phyloP scores from a whole-genome alignment of 2,888 invertebrate species.

The Dinocampus coccinellae region DNA sequence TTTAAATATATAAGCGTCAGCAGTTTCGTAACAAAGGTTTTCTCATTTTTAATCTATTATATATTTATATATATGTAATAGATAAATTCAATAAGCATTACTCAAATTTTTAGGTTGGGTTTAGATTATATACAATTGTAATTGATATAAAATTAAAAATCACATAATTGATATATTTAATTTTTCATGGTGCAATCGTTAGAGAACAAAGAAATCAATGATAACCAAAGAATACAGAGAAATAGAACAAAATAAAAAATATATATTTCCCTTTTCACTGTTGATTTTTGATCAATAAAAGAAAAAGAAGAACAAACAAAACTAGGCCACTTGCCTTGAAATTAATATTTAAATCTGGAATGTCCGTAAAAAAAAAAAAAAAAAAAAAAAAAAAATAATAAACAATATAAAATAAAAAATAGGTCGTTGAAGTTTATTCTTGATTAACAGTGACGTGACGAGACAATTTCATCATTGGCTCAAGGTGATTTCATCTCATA shows the following conservation, averaged over 20 bases:
- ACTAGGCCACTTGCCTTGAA: neutral
- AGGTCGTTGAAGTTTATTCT: neutral
- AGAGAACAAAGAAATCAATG: neutral
- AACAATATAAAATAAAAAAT: too few species aligned
- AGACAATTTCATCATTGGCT: conserved; percentile 2
- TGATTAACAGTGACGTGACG: neutral
- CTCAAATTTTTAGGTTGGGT: too few species aligned
- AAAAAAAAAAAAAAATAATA: conserved; percentile 2
- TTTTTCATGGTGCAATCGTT: neutral
- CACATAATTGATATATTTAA: neutral
- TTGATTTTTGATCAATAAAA: neutral
- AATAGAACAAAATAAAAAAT: too few species aligned
- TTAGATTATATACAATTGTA: neutral
- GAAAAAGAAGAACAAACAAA: neutral
- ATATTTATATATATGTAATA: too few species aligned
- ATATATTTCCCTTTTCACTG: neutral
- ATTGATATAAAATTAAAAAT: neutral
- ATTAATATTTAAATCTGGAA: neutral
- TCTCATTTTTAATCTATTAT: neutral
- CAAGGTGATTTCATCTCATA: neutral
- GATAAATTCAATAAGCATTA: too few species aligned
- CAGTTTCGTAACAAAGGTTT: conserved; percentile 5
- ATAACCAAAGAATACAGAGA: neutral
- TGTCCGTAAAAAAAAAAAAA: neutral
- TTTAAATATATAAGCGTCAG: neutral